Conservation (phyloP, 2,888 invertebrate species). For the Stegana nigrithorax region DNA sequence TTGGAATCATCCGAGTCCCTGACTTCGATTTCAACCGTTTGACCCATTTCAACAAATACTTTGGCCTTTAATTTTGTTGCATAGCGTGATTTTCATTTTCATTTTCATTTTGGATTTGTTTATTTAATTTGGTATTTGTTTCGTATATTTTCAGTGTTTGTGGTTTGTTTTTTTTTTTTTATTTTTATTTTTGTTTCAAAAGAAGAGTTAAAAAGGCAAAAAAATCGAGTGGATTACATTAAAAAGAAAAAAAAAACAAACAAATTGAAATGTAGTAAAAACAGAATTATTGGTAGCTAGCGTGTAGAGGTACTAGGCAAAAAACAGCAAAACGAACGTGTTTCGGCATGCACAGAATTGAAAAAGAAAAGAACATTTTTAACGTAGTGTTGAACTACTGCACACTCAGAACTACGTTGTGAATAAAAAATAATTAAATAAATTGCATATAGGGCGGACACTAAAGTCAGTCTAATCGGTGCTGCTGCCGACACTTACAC, state of each 20-base stretch:
- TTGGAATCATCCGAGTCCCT: slow-evolving; percentile 92
- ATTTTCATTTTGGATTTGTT: slow-evolving; percentile 21
- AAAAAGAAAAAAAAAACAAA: slow-evolving; percentile 45
- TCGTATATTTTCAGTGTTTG: slow-evolving; percentile 24
- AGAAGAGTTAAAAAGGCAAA: slow-evolving; percentile 35
- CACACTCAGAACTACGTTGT: too few relatives aligned
- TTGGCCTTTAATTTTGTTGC: slow-evolving; percentile 54
- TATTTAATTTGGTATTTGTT: slow-evolving; percentile 26
- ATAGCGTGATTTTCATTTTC: slow-evolving; percentile 20
- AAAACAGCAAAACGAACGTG: too few relatives aligned
- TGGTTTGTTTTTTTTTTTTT: slow-evolving; percentile 28
- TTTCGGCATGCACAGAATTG: too few relatives aligned
- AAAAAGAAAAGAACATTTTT: too few relatives aligned
- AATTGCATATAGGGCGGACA: too few relatives aligned
- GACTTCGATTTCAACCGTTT: slow-evolving; percentile 74
- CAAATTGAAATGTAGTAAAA: too few relatives aligned
- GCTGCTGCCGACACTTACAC: too few relatives aligned
- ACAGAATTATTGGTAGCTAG: too few relatives aligned
- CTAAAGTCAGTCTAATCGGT: too few relatives aligned
- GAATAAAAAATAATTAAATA: too few relatives aligned
- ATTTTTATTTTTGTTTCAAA: slow-evolving; percentile 25
- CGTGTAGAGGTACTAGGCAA: too few relatives aligned
- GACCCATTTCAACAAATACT: slow-evolving; percentile 68
- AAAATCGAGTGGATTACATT: slow-evolving; percentile 55
- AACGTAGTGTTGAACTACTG: too few relatives aligned